A percentile compares a stretch with the other conserved stretches of the same genome.
phyloP scores from a whole-genome alignment of 2,888 invertebrate genomes.

The Pilophorus perplexus region DNA sequence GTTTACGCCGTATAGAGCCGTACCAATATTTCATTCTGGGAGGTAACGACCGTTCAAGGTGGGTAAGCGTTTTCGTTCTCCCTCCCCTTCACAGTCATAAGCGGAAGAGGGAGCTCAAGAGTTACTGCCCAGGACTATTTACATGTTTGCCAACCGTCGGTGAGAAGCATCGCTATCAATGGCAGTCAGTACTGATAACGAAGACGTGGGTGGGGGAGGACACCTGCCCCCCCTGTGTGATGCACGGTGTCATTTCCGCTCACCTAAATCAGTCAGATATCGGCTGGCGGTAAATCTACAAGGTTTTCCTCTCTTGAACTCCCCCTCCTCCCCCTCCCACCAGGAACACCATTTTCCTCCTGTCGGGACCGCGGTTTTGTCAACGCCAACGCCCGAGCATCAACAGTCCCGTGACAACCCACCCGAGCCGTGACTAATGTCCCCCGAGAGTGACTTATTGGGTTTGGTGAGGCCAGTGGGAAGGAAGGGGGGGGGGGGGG shows the following conservation, averaged over 20 bases:
- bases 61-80: too few relatives aligned
- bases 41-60: too few relatives aligned
- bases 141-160: constrained; percentile 20
- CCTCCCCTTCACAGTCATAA: too few relatives aligned
- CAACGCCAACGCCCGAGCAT: constrained; percentile 12
- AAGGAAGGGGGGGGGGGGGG: too few relatives aligned
- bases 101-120: constrained; percentile 18
- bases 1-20: too few relatives aligned
- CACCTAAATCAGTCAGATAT: constrained; percentile 40
- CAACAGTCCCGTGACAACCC: constrained; percentile 7
- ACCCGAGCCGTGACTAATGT: constrained; percentile 16
- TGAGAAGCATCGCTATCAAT: constrained; percentile 20
- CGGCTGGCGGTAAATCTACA: constrained; percentile 31
- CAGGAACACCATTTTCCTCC: constrained; percentile 26
- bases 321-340: background rate
- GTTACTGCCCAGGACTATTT: constrained; percentile 25
- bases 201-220: background rate
- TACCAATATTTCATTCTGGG: too few relatives aligned
- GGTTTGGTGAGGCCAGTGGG: too few relatives aligned
- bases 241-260: constrained; percentile 36
- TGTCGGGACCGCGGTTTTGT: constrained; percentile 23
- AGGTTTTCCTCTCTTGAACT: constrained; percentile 28
- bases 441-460: background rate
- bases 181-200: constrained; percentile 13
- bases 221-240: constrained; percentile 17